Percentiles rank a stretch among this genome's conserved stretches.
Conservation (phyloP, 1,140 invertebrate genomes). For the Onthophagus taurus region DNA sequence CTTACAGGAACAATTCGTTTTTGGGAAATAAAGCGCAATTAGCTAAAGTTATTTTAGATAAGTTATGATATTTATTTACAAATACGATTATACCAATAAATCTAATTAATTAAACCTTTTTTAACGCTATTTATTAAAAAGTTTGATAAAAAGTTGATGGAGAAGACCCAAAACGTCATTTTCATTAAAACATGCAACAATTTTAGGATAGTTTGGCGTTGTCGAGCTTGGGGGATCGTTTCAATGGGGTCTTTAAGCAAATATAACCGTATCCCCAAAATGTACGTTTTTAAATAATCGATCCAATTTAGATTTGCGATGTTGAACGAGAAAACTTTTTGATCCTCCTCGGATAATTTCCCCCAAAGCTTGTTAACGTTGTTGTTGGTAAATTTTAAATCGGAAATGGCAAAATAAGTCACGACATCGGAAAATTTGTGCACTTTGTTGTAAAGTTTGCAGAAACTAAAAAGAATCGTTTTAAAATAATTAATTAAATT, state of each 20-base stretch:
- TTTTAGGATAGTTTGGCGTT: no score
- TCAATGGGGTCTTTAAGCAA: slow-evolving; percentile 51
- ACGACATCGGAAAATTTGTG: slow-evolving; percentile 59
- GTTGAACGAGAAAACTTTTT: slow-evolving; percentile 55
- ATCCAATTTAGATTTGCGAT: slow-evolving; percentile 54
- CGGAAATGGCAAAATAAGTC: slow-evolving; percentile 60
- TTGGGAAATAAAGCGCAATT: slow-evolving; percentile 31
- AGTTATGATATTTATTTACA: no score
- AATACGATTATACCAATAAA: no score
- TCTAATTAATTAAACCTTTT: no score
- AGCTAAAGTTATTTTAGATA: slow-evolving; percentile 22
- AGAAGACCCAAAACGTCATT: no score
- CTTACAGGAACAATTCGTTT: slow-evolving; percentile 30
- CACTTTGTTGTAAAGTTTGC: slow-evolving; percentile 64
- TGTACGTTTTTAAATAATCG: slow-evolving; percentile 46
- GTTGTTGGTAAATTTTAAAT: slow-evolving; percentile 61
- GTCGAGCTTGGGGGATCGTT: slow-evolving; percentile 36
- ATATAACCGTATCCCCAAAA: slow-evolving; percentile 48
- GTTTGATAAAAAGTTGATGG: no score
- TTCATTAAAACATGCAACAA: no score
- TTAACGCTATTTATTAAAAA: no score
- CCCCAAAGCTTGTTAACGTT: slow-evolving; percentile 52
- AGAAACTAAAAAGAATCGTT: no score
- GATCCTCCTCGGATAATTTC: slow-evolving; percentile 47
- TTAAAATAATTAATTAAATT: slow-evolving; percentile 16